These are phyloP conservation scores for Synergus gifuensis DNA, from an alignment of 2,888 invertebrate genomes.

Conservation along the genomic window DNA sequence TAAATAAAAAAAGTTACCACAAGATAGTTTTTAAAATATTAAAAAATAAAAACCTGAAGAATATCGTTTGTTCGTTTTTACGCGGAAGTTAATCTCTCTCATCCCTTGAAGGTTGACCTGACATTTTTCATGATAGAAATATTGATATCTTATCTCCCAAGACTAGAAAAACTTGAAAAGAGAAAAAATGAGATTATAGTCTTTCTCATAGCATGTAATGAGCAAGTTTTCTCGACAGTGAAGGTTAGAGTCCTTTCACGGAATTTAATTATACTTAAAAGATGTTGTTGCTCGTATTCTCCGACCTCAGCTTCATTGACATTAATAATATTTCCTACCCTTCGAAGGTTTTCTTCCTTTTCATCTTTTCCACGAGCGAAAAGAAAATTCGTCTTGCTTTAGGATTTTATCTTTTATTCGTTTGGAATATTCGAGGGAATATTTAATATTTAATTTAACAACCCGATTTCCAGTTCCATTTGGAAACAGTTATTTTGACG, in stretches of 20 bases:
- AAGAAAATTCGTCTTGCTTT: neutral
- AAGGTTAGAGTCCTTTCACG: neutral
- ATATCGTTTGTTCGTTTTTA: neutral
- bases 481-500: conserved; percentile 8
- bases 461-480: neutral
- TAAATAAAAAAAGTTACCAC: neutral
- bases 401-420: no score
- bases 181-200: conserved; percentile 38
- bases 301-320: neutral
- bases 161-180: conserved; percentile 41
- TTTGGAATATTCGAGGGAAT: no score
- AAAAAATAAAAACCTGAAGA: neutral
- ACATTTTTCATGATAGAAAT: conserved; percentile 67
- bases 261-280: conserved; percentile 22
- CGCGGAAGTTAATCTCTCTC: conserved; percentile 40
- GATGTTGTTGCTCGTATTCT: neutral
- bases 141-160: conserved; percentile 64
- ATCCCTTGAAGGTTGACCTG: conserved; percentile 66
- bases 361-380: neutral
- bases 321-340: conserved; percentile 1
- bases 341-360: neutral
- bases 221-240: conserved; percentile 7
- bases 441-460: neutral
- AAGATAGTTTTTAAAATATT: neutral
- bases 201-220: conserved; percentile 8